Base-by-base conservation (phyloP, 2,888 invertebrate species). In the Aspidapion aeneum region DNA sequence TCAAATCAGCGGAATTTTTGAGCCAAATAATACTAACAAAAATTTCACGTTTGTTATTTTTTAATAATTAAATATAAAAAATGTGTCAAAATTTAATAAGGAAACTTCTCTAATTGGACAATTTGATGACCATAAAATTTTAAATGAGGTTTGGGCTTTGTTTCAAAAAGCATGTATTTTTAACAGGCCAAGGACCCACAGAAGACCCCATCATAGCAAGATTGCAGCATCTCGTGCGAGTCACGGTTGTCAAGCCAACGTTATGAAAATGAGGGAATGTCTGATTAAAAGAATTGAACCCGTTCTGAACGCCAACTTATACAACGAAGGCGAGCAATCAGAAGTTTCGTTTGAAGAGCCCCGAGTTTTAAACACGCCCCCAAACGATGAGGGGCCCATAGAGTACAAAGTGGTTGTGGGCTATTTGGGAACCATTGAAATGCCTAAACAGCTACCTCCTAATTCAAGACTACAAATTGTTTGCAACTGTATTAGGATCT, bases 391-490 rank as follows among this genome's bases (percentile, higher is more conserved):
- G 78, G 79, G 83, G 77, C 82, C 87, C 0, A 84, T 91, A 7
- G 91, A 91, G 66, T 91, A 90, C 74, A 87, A 91, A 70, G 93
- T 92, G 0, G 87, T 98, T 1, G 94, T 98, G 1, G 96, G 96
- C 1, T 98, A 98, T 79, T 83, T 98, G 57, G 97, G 97, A 19
- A 96, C 97, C 1, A 95, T 98, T 67, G 97, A 97, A 81, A 96
- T 97, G 83, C 96, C 97, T 0, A 90, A 90, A 77, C 90, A 93
- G 69, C 83, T 92, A 54, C 84, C 90, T 59, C 87, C 88, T 55
- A 89, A 89, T 51, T 88, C 90, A 16, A 88, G 94, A 61, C 80
- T 91, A 69, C 86, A 89, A 77, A 88, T 91, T 18, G 90, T 96
- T 17, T 86, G 93, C 63, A 93, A 90, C 63, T 96, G 96, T 66